phyloP scores from a whole-genome alignment of 1,140 invertebrate genomes.

The Myzus persicae region DNA sequence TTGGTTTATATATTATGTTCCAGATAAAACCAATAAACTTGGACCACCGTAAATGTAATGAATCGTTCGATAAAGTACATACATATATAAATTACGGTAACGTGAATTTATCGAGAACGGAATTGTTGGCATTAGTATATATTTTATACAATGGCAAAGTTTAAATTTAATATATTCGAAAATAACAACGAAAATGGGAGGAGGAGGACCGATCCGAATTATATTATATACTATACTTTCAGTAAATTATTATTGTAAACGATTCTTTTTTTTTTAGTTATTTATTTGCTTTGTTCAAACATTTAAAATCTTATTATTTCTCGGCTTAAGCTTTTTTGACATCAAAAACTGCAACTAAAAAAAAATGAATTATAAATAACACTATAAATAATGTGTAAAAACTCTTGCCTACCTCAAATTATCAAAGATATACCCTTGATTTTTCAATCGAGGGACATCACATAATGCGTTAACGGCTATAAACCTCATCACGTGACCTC shows the following conservation, averaged over 20 bases:
- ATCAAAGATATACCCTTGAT: neutral
- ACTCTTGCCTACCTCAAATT: neutral
- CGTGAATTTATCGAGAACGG: neutral
- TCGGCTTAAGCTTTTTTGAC: neutral
- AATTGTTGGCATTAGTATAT: neutral
- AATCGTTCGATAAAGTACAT: neutral
- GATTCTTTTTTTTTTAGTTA: neutral
- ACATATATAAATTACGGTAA: neutral
- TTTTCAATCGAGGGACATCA: too few relatives aligned
- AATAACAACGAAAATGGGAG: neutral
- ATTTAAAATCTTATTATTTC: neutral
- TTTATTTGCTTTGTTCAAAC: neutral
- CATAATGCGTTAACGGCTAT: neutral
- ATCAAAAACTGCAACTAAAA: neutral
- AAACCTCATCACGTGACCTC: neutral
- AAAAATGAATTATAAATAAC: neutral
- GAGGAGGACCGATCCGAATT: neutral
- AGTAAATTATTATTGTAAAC: neutral
- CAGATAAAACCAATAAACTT: neutral
- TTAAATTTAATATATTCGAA: neutral
- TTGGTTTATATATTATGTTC: neutral
- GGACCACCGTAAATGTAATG: neutral
- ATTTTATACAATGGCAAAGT: neutral
- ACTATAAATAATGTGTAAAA: neutral
- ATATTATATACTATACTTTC: neutral